Evolutionary conservation across 1,140 invertebrate species (phyloP).

Genomic region (Drosophila melanogaster): DNA sequence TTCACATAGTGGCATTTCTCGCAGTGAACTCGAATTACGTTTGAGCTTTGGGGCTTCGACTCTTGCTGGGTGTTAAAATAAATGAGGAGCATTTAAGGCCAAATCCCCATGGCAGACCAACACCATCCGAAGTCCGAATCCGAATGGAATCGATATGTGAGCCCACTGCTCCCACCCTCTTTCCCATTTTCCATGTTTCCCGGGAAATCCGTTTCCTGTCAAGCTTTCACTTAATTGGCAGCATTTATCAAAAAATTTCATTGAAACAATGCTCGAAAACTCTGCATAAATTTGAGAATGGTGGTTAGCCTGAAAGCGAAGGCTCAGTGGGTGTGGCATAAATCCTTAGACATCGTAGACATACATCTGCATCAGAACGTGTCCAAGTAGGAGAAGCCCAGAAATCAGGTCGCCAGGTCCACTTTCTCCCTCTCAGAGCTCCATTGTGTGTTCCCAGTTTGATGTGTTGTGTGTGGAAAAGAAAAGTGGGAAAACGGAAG

Average conservation of each 20-base stretch:
- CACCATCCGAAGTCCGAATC: slow-evolving; percentile 29
- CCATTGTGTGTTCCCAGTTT: slow-evolving; percentile 41
- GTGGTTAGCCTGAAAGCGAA: neutral
- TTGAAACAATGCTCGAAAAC: slow-evolving; percentile 9
- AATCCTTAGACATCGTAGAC: slow-evolving; percentile 6
- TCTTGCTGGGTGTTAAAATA: slow-evolving; percentile 57
- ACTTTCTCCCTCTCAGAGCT: slow-evolving; percentile 50
- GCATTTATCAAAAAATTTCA: slow-evolving; percentile 54
- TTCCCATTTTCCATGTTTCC: slow-evolving; percentile 2
- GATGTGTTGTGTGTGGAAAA: slow-evolving; percentile 22
- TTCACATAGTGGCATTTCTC: neutral
- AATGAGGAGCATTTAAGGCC: slow-evolving; percentile 58
- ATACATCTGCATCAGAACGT: slow-evolving; percentile 42
- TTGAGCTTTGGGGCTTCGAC: slow-evolving; percentile 55
- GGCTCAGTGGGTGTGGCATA: slow-evolving; percentile 3
- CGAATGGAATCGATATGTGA: slow-evolving; percentile 42
- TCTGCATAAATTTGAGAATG: slow-evolving; percentile 27
- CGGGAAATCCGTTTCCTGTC: slow-evolving; percentile 25
- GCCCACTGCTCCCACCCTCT: neutral
- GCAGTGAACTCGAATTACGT: slow-evolving; percentile 18
- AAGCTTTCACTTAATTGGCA: slow-evolving; percentile 42
- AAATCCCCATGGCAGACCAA: slow-evolving; percentile 47
- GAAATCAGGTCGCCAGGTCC: slow-evolving; percentile 58
- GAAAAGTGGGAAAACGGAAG: slow-evolving; percentile 4
- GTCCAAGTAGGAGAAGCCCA: slow-evolving; percentile 48